A percentile compares a stretch with the other conserved stretches of the same genome.
phyloP scores from a whole-genome alignment of 2,797 vertebrate genomes.

The Aphelocoma californica region DNA sequence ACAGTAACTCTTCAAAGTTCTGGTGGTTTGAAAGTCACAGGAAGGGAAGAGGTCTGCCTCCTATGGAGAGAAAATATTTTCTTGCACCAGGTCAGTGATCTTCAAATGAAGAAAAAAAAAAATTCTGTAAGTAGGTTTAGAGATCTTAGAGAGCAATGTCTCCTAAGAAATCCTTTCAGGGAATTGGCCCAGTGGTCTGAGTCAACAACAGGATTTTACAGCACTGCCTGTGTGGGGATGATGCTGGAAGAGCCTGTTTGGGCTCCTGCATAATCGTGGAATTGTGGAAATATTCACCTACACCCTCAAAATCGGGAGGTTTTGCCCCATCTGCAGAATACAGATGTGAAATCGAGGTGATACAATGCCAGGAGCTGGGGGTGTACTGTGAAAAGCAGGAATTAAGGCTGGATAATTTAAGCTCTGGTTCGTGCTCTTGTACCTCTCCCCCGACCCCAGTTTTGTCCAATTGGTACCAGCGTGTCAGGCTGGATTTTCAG shows the following conservation, averaged over 20 bases:
- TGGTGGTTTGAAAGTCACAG: slow-evolving; percentile 39
- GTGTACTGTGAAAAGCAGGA: not conserved
- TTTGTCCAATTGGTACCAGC: not conserved
- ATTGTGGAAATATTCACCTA: not conserved
- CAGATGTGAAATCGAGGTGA: not conserved
- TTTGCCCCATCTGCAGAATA: not conserved
- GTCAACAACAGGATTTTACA: not conserved
- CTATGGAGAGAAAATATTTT: slow-evolving; percentile 61
- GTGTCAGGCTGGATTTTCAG: slow-evolving; percentile 63
- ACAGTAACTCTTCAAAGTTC: slow-evolving; percentile 47
- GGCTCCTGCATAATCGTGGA: not conserved
- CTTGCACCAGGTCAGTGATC: slow-evolving; percentile 64
- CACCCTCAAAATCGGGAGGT: not conserved
- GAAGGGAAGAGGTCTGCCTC: slow-evolving; percentile 54
- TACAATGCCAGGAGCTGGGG: not conserved
- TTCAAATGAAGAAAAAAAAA: slow-evolving; percentile 13
- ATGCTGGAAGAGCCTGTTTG: not conserved
- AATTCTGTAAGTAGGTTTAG: not conserved
- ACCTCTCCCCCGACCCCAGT: slow-evolving; percentile 1
- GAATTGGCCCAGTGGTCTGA: not conserved
- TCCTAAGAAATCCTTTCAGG: not conserved
- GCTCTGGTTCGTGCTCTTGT: not conserved
- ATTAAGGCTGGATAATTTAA: slow-evolving; percentile 22
- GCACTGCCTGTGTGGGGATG: not conserved
- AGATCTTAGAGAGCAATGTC: not conserved